These are phyloP conservation scores for Morelia viridis DNA, from an alignment of 2,797 vertebrate genomes.

Conservation along the genomic window DNA sequence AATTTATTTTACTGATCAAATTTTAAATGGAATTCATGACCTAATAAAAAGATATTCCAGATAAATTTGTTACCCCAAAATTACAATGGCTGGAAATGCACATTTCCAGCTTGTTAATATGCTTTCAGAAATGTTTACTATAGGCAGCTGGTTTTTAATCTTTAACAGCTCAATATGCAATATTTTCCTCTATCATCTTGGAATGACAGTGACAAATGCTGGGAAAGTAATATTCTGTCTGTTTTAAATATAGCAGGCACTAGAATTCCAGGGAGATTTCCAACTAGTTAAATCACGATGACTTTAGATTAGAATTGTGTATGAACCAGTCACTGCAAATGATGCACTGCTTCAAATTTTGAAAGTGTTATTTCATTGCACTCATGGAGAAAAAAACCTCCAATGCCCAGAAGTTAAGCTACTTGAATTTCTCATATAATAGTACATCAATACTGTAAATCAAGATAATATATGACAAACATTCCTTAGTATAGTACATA, in stretches of 20 bases:
- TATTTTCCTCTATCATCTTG: conserved; percentile 19
- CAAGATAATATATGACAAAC: conserved; percentile 41
- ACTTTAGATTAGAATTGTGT: background rate
- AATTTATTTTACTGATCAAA: background rate
- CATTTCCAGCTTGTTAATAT: background rate
- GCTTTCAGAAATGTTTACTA: conserved; percentile 7
- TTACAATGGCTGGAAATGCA: background rate
- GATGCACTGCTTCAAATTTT: background rate
- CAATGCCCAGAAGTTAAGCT: background rate
- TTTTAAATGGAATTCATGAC: background rate
- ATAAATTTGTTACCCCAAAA: background rate
- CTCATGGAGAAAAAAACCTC: conserved; percentile 9
- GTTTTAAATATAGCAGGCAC: conserved; percentile 22
- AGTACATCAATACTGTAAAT: conserved; percentile 42
- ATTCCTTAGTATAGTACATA: background rate
- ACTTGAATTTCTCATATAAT: conserved; percentile 7
- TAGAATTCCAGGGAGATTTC: conserved; percentile 14
- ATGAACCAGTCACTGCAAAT: background rate
- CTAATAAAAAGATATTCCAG: background rate
- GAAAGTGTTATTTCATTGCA: conserved; percentile 23
- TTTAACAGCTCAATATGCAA: conserved; percentile 17
- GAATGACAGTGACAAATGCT: conserved; percentile 24
- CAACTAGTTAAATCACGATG: conserved; percentile 2
- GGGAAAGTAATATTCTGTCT: background rate
- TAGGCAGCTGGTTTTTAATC: conserved; percentile 28